phyloP scores from a whole-genome alignment of 2,888 invertebrate species.

The Temnothorax unifasciatus region DNA sequence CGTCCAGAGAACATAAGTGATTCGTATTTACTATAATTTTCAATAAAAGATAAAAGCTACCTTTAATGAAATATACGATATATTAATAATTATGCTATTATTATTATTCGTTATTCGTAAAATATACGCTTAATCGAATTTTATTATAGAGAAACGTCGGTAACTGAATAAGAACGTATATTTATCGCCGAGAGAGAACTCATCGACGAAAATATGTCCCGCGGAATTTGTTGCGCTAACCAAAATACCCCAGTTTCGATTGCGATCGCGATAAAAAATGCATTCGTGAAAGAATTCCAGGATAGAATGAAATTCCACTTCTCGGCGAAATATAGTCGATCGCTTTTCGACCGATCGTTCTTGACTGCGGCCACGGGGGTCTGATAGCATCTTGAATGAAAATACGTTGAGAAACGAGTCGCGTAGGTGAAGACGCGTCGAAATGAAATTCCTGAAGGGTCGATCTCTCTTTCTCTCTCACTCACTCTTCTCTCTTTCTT shows the following conservation, averaged over 20 bases:
- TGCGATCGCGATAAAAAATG: constrained; percentile 47
- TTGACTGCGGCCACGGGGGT: constrained; percentile 54
- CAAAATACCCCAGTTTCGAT: constrained; percentile 42
- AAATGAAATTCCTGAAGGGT: constrained; percentile 75
- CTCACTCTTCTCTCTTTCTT: constrained; percentile 7
- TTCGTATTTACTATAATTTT: not conserved
- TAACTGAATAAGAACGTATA: constrained; percentile 2
- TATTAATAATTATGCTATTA: not conserved
- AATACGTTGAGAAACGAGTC: constrained; percentile 68
- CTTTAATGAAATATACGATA: not conserved
- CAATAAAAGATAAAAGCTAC: not conserved
- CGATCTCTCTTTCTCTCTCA: constrained; percentile 36
- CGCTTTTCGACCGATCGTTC: constrained; percentile 63
- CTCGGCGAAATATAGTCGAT: constrained; percentile 60
- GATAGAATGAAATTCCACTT: constrained; percentile 65
- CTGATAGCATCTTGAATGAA: constrained; percentile 70
- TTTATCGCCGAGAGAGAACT: constrained; percentile 12
- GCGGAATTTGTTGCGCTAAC: constrained; percentile 48
- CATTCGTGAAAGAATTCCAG: constrained; percentile 59
- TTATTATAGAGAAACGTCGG: not conserved
- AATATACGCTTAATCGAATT: not conserved
- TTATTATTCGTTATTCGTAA: not conserved
- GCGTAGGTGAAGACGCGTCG: constrained; percentile 67
- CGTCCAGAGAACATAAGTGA: not conserved
- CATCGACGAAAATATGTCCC: constrained; percentile 36